phyloP scores from a whole-genome alignment of 2,888 invertebrate species.

The Dynastes hyllus region DNA sequence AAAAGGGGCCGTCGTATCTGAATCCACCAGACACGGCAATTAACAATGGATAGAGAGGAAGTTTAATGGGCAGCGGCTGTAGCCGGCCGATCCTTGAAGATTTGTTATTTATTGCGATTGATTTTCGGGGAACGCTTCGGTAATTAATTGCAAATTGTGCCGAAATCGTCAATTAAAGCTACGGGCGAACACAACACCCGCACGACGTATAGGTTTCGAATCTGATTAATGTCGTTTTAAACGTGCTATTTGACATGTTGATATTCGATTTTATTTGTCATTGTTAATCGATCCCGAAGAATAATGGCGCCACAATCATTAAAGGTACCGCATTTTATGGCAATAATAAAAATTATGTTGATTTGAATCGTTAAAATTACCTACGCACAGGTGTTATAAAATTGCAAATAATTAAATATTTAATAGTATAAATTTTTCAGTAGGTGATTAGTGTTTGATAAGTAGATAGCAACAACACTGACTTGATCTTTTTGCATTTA shows the following conservation, averaged over 20 bases:
- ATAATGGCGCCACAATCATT: neutral
- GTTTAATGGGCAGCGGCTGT: slow-evolving; percentile 36
- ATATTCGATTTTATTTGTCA: slow-evolving; percentile 5
- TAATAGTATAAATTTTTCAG: no score
- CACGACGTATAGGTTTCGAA: neutral
- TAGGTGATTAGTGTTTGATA: no score
- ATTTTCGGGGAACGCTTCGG: slow-evolving; percentile 32
- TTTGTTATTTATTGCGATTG: slow-evolving; percentile 50
- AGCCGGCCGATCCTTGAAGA: slow-evolving; percentile 48
- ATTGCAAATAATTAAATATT: no score
- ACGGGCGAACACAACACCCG: slow-evolving; percentile 11
- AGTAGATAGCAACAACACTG: no score
- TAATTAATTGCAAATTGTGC: slow-evolving; percentile 50
- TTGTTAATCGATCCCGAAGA: neutral
- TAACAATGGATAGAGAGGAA: slow-evolving; percentile 10
- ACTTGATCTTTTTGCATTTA: no score
- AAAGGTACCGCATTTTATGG: no score
- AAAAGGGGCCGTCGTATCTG: neutral
- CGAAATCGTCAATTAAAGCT: slow-evolving; percentile 48
- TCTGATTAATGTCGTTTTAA: neutral
- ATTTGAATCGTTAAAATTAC: no score
- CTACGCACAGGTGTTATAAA: no score
- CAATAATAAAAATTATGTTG: no score
- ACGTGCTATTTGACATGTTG: slow-evolving; percentile 27
- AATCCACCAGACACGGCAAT: slow-evolving; percentile 3